Evolutionary conservation across 2,113 vertebrate species (phyloP).

Genomic region (Nestor notabilis): DNA sequence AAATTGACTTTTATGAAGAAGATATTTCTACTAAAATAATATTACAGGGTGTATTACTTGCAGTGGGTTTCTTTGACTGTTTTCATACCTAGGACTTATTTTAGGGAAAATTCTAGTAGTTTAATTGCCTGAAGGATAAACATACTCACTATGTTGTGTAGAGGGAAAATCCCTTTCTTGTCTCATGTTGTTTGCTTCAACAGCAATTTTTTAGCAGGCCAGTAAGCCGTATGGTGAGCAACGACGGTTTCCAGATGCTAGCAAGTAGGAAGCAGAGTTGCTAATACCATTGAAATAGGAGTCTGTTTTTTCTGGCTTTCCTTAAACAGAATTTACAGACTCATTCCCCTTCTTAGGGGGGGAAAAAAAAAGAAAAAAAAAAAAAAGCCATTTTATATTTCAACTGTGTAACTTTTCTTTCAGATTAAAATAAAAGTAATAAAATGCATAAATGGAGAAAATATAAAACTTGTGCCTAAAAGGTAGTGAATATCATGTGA

Average conservation of each 20-base stretch:
- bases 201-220: not conserved
- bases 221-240: not conserved
- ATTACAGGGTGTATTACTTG: not conserved
- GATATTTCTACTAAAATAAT: not conserved
- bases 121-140: slow-evolving; percentile 4
- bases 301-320: not conserved
- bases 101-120: not conserved
- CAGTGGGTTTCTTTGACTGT: not conserved
- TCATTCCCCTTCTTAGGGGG: not conserved
- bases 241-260: slow-evolving; percentile 2
- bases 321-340: not conserved
- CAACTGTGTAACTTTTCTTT: not conserved
- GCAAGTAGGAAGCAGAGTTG: slow-evolving; percentile 1
- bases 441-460: not conserved
- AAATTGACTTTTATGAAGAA: not conserved
- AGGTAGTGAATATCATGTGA: not conserved
- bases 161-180: not conserved
- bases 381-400: not conserved
- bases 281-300: not conserved
- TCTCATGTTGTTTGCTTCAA: not conserved
- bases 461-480: not conserved
- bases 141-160: not conserved
- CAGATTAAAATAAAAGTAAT: slow-evolving; percentile 4
- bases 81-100: not conserved
- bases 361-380: not conserved